A percentile compares a stretch with the other conserved stretches of the same genome.
These are phyloP conservation scores for Drosophila equinoxialis DNA, from an alignment of 1,140 invertebrate species.

Conservation along the genomic window DNA sequence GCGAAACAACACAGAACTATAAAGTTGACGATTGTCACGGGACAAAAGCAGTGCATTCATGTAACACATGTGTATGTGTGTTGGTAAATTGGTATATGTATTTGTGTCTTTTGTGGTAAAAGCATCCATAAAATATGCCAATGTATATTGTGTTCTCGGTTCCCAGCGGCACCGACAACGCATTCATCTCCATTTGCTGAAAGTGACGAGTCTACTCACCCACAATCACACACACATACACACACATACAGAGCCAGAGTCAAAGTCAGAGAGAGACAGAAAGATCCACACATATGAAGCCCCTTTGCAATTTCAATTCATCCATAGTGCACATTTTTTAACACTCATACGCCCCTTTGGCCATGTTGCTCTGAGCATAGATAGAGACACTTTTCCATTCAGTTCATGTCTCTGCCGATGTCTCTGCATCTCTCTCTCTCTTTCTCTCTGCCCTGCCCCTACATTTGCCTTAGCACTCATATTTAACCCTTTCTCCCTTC, in stretches of 20 bases:
- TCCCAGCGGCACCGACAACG: slow-evolving; percentile 54
- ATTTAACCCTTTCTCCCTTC: background rate
- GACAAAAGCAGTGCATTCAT: slow-evolving; percentile 5
- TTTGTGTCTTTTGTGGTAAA: slow-evolving; percentile 52
- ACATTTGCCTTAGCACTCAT: too few species aligned
- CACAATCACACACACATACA: slow-evolving; percentile 23
- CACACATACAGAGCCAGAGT: background rate
- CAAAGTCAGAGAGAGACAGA: too few species aligned
- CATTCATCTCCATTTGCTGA: slow-evolving; percentile 79
- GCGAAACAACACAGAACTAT: slow-evolving; percentile 47
- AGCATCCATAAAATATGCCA: slow-evolving; percentile 78
- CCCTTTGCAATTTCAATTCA: slow-evolving; percentile 68
- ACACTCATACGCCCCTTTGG: slow-evolving; percentile 77
- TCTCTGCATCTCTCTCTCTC: slow-evolving; percentile 1
- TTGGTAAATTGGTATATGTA: slow-evolving; percentile 10
- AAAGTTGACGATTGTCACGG: slow-evolving; percentile 19
- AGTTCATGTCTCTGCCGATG: slow-evolving; percentile 3
- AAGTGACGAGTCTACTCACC: slow-evolving; percentile 67
- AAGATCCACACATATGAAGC: slow-evolving; percentile 30
- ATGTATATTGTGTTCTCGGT: slow-evolving; percentile 46
- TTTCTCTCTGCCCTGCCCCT: background rate
- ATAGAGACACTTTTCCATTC: slow-evolving; percentile 54
- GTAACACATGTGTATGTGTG: background rate
- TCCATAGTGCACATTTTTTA: slow-evolving; percentile 78
- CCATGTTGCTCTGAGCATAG: slow-evolving; percentile 17